These are phyloP conservation scores for Podabrus alpinus DNA, from an alignment of 2,888 invertebrate species.

Conservation along the genomic window DNA sequence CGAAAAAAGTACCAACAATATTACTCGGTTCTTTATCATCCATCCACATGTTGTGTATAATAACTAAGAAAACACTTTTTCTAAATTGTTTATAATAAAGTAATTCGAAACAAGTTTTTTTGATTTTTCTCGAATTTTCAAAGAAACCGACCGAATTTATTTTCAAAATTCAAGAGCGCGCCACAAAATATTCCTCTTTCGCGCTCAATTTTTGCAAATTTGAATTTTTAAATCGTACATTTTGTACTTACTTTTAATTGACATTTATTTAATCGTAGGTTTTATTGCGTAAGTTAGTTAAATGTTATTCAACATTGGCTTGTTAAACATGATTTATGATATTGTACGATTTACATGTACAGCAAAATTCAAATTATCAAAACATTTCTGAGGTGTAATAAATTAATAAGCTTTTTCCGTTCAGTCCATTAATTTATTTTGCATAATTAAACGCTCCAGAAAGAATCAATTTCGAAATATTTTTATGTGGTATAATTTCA, in stretches of 20 bases:
- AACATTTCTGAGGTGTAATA: not conserved
- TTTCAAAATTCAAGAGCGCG: not conserved
- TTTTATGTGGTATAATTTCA: not conserved
- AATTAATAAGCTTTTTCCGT: not conserved
- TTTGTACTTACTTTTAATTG: not conserved
- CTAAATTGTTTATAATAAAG: not conserved
- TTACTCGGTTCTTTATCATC: not conserved
- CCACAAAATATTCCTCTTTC: not conserved
- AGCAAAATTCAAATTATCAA: not conserved
- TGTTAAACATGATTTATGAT: not conserved
- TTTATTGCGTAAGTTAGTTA: not conserved
- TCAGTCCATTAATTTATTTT: not conserved
- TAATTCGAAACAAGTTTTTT: not conserved
- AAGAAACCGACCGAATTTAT: not conserved
- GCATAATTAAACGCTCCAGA: not conserved
- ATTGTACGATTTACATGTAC: not conserved
- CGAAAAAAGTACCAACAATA: not conserved
- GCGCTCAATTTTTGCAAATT: not conserved
- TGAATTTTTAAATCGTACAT: too few relatives aligned
- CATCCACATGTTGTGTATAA: not conserved
- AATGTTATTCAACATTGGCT: not conserved
- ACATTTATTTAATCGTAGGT: not conserved
- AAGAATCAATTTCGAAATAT: not conserved
- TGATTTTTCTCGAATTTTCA: not conserved
- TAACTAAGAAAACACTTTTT: not conserved